Evolutionary conservation across 92 coral and sea anemone species (phyloP), one percentile per base, ranked within the genome.

Genomic region (Bergia sp.): DNA sequence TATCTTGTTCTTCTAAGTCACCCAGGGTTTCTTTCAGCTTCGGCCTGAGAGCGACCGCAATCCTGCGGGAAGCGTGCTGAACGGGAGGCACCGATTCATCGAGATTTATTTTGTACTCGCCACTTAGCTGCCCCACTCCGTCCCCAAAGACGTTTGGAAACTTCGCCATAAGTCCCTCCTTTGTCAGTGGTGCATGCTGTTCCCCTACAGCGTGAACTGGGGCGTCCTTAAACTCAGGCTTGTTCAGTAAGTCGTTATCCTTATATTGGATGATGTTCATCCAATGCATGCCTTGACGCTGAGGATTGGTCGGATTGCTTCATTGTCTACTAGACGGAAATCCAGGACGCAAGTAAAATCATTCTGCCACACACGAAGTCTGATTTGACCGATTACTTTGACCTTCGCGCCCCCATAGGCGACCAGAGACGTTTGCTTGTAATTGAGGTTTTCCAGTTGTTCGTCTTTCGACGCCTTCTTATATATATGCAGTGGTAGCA

Each of bases 231-330:
- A 43, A 65, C 29, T 45, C 66, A 42, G 86, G 80, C 79, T 75
- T 81, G 71, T 90, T 79, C 61, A 86, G 71, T 20, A 44, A 41
- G 81, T 86, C 87, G 39, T 90, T 90, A 74, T 86, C 90, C 75
- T 37, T 90, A 82, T 90, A 90, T 78, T 85, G 89, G 44, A 89
- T 89, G 41, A 89, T 76, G 53, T 77, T 84, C 89, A 90, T 85
- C 50, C 92, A 79, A 86, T 23, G 40, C 81, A 86, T 20, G 89
- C 89, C 29, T 88, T 91, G 37, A 78, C 41, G 21, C 91, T 91
- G 3, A 88, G 85, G 66, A 88, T 88, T 5, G 89, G 86, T 29
- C 86, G 85, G 65, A 88, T 82, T 21, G 65, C 91, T 7, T 23
- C n/a, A 45, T 57, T 77, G 89, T 83, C 82, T 39, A 89, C 87